These are phyloP conservation scores for Oasisia sp. DNA, from an alignment of 2,888 invertebrate genomes.

Conservation along the genomic window DNA sequence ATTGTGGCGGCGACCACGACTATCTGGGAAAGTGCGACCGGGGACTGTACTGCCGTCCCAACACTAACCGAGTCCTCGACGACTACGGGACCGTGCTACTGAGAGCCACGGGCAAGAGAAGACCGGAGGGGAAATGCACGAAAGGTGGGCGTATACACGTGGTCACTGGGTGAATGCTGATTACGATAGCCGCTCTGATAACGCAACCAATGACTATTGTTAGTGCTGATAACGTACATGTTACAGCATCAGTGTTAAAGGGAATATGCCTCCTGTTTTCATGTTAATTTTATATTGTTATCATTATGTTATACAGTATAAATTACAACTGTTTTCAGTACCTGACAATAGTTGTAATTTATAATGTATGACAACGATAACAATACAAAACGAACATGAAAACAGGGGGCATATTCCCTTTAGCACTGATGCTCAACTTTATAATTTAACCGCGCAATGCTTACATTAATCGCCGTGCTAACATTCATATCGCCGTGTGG, in stretches of 20 bases:
- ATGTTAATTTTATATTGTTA: no score
- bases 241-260: not conserved
- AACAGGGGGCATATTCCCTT: no score
- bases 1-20: constrained; percentile 60
- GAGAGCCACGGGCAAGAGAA: not conserved
- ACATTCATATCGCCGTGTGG: no score
- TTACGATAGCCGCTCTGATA: not conserved
- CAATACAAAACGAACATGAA: no score
- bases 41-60: constrained; percentile 43
- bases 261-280: no score
- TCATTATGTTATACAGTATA: no score
- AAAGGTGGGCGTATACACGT: not conserved
- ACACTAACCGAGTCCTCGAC: constrained; percentile 40
- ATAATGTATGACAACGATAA: no score
- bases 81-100: not conserved
- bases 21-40: constrained; percentile 64
- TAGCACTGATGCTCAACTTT: not conserved
- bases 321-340: no score
- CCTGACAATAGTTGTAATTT: no score
- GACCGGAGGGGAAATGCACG: not conserved
- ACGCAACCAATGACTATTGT: not conserved
- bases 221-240: not conserved
- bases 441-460: no score
- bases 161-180: not conserved
- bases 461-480: no score